Percentiles rank a stretch among this genome's conserved stretches.
phyloP scores from a whole-genome alignment of 92 coral and sea anemone genomes.

The Palythoa heliodiscus region DNA sequence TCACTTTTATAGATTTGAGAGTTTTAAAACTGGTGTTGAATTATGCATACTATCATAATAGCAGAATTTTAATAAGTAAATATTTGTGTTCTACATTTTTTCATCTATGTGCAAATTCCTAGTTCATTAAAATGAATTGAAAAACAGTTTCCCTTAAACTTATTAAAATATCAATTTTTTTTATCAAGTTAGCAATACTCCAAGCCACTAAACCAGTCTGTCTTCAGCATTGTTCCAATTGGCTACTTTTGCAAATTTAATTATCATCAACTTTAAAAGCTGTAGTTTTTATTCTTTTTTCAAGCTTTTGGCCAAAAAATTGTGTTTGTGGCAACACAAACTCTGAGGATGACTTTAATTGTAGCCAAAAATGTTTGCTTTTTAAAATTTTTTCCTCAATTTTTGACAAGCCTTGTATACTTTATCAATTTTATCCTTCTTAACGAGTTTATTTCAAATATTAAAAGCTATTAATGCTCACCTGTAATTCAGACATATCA shows the following conservation, averaged over 20 bases:
- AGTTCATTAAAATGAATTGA: neutral
- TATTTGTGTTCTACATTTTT: neutral
- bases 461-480: neutral
- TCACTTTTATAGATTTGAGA: neutral
- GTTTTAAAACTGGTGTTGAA: neutral
- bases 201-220: neutral
- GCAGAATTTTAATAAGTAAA: slow-evolving; percentile 18
- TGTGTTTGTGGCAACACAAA: too few species aligned
- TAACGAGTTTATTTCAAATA: too few species aligned
- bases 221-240: too few species aligned
- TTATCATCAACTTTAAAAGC: neutral
- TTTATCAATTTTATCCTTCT: too few species aligned
- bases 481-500: slow-evolving; percentile 69
- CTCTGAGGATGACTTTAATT: too few species aligned
- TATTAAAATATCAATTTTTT: too few species aligned
- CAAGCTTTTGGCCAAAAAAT: too few species aligned
- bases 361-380: too few species aligned
- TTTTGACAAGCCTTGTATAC: too few species aligned
- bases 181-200: neutral
- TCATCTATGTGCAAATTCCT: neutral
- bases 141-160: neutral
- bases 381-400: too few species aligned
- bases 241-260: neutral
- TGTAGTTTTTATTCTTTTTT: too few species aligned
- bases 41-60: neutral